Evolutionary conservation across 1,140 invertebrate species (phyloP).

Genomic region (Colletes gigas): DNA sequence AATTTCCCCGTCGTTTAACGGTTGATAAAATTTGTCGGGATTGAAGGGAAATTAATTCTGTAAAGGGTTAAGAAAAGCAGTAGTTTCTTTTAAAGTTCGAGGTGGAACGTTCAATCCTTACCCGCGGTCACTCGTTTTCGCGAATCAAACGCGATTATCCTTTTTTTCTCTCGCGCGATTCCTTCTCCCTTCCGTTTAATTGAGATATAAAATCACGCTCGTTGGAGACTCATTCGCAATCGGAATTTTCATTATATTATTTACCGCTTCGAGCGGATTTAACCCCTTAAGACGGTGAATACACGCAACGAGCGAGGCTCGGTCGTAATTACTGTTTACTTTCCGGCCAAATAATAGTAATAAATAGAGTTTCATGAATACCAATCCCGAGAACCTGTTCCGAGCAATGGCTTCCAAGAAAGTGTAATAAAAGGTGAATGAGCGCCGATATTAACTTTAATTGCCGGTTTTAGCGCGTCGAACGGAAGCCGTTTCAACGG

Average conservation of each 20-base stretch:
- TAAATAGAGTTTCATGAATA: not conserved
- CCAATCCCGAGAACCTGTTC: conserved; percentile 17
- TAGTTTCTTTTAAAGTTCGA: too few relatives aligned
- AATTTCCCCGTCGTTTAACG: not conserved
- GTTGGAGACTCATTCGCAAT: not conserved
- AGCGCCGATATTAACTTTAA: conserved; percentile 18
- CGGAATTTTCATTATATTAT: not conserved
- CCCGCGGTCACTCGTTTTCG: too few relatives aligned
- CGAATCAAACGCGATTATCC: too few relatives aligned
- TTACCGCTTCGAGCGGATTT: not conserved
- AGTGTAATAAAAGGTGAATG: conserved; percentile 22
- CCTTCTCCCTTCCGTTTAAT: not conserved
- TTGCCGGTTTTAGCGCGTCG: conserved; percentile 20
- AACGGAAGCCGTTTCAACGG: not conserved
- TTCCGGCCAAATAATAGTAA: not conserved
- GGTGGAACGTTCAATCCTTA: too few relatives aligned
- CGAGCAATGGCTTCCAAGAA: not conserved
- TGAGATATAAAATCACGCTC: conserved; percentile 5
- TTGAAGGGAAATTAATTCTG: not conserved
- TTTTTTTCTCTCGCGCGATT: too few relatives aligned
- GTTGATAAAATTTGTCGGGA: not conserved
- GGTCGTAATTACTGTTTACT: not conserved
- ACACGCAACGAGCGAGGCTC: not conserved
- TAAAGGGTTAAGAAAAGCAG: too few relatives aligned
- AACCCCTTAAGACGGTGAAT: not conserved